A percentile compares a stretch with the other conserved stretches of the same genome.
Conservation (phyloP, 2,113 vertebrate genomes). For the Nematolebias whitei region DNA sequence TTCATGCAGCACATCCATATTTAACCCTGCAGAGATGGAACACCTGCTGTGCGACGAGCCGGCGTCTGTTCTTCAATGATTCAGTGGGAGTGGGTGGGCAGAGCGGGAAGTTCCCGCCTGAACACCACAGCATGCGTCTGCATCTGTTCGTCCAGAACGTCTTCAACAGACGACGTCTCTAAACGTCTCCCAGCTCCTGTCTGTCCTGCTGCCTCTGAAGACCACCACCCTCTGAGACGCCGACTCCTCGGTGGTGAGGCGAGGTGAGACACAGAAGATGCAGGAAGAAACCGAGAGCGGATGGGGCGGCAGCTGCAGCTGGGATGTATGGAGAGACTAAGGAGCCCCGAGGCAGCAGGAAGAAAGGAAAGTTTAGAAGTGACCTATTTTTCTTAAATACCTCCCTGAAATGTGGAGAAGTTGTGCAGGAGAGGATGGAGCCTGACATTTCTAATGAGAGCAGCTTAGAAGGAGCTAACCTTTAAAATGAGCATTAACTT, state of each 20-base stretch:
- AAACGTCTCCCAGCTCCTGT: conserved; percentile 11
- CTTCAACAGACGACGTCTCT: conserved; percentile 2
- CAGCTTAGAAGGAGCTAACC: conserved; percentile 65
- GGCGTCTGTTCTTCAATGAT: conserved; percentile 65
- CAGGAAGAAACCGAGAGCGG: conserved; percentile 11
- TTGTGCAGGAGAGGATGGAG: conserved; percentile 14
- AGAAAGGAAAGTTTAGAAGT: conserved; percentile 42
- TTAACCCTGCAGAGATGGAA: conserved; percentile 48
- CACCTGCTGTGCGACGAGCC: conserved; percentile 39
- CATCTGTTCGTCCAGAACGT: conserved; percentile 1
- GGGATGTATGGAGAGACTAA: conserved; percentile 32
- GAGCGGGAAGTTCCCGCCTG: conserved; percentile 37
- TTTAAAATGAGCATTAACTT: conserved; percentile 59
- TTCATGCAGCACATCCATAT: conserved; percentile 46
- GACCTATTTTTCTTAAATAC: conserved; percentile 63
- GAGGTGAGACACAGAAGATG: conserved; percentile 54
- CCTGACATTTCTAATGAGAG: conserved; percentile 64
- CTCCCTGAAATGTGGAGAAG: conserved; percentile 42
- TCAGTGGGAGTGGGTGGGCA: conserved; percentile 58
- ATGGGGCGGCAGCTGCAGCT: conserved; percentile 55
- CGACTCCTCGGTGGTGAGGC: conserved; percentile 11
- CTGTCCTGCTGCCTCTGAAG: conserved; percentile 22
- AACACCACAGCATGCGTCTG: conserved; percentile 1
- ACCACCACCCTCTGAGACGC: conserved; percentile 1
- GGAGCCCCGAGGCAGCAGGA: conserved; percentile 44